Conservation (phyloP, 2,797 vertebrate species). For the Coregonus ussuriensis region DNA sequence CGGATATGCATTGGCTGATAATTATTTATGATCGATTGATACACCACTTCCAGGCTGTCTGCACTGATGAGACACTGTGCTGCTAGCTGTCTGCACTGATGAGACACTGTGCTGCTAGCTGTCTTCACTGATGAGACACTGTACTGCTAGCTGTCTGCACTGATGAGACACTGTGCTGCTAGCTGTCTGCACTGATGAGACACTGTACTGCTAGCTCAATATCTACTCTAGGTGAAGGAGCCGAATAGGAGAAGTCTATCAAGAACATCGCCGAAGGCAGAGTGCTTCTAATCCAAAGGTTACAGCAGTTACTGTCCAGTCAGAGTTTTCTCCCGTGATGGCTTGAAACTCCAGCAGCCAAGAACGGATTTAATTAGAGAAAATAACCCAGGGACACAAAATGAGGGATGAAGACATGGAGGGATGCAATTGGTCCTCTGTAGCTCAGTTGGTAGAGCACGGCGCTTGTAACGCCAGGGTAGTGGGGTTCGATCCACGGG, state of each 20-base stretch:
- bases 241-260: neutral
- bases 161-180: no score
- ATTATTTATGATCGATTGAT: slow-evolving; percentile 45
- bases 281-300: slow-evolving; percentile 38
- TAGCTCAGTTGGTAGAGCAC: no score
- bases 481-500: no score
- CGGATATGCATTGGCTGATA: slow-evolving; percentile 29
- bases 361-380: slow-evolving; percentile 19
- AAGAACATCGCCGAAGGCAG: slow-evolving; percentile 4
- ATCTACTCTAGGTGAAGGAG: slow-evolving; percentile 47
- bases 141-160: no score
- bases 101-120: no score
- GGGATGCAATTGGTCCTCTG: no score
- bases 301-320: slow-evolving; percentile 17
- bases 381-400: slow-evolving; percentile 16
- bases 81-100: no score
- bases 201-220: slow-evolving; percentile 34
- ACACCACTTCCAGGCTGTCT: slow-evolving; percentile 24
- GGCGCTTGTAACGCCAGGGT: no score
- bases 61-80: no score
- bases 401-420: neutral
- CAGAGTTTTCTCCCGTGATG: slow-evolving; percentile 1
- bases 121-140: no score
- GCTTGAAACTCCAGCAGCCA: neutral
- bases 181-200: no score